These are phyloP conservation scores for Mus spicilegus DNA, from an alignment of 2,113 vertebrate genomes.

Conservation along the genomic window DNA sequence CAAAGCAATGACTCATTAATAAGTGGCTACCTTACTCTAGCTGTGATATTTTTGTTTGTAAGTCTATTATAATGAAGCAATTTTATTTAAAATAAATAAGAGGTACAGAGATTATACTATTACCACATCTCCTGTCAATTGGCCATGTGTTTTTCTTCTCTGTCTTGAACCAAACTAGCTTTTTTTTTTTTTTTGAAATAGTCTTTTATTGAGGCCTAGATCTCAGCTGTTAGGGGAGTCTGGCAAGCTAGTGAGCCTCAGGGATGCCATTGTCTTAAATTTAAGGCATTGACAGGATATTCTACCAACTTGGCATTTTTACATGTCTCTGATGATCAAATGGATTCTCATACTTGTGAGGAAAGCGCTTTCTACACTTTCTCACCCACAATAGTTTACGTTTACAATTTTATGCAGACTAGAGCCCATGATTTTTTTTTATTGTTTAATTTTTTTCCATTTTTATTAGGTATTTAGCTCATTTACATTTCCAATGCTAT, in stretches of 20 bases:
- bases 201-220: neutral
- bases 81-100: neutral
- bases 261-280: too few relatives aligned
- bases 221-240: neutral
- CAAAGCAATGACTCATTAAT: neutral
- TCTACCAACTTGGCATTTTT: neutral
- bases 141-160: neutral
- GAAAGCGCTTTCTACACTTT: neutral
- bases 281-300: too few relatives aligned
- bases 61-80: neutral
- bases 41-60: neutral
- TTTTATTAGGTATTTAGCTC: too few relatives aligned
- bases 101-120: neutral
- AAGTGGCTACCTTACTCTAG: neutral
- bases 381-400: neutral
- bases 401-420: slow-evolving; percentile 1
- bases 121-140: neutral
- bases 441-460: too few relatives aligned
- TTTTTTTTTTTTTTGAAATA: neutral
- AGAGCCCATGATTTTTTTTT: neutral
- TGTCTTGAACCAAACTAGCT: neutral
- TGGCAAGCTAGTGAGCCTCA: neutral
- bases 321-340: neutral
- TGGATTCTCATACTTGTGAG: neutral
- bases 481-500: too few relatives aligned